Evolutionary conservation across 2,888 invertebrate genomes (phyloP).

Genomic region (Seladonia tumulorum): DNA sequence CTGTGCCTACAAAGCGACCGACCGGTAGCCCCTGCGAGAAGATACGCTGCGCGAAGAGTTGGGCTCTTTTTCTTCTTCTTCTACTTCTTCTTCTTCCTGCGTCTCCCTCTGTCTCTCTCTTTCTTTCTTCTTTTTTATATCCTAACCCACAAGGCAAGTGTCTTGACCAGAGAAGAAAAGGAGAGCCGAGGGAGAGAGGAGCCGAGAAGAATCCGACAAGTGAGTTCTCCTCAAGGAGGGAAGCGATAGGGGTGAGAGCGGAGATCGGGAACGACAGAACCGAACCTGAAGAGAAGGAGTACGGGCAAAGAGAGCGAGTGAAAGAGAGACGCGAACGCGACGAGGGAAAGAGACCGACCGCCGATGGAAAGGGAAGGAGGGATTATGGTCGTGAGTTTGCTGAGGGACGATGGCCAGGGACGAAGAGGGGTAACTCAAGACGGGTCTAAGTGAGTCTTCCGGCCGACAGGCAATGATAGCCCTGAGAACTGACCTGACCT

Average conservation of each 20-base stretch:
- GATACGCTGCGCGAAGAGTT: conserved; percentile 15
- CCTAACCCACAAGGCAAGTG: conserved; percentile 60
- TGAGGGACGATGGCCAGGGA: conserved; percentile 71
- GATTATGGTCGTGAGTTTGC: conserved; percentile 73
- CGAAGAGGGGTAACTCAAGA: conserved; percentile 83
- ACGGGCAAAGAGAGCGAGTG: conserved; percentile 31
- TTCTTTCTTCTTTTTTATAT: background rate
- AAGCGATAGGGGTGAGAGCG: conserved; percentile 56
- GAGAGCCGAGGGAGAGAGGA: conserved; percentile 43
- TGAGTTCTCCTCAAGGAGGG: conserved; percentile 59
- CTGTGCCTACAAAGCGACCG: conserved; percentile 32
- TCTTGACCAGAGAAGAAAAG: conserved; percentile 58
- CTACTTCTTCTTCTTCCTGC: background rate
- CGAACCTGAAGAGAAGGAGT: conserved; percentile 42
- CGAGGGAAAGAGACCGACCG: conserved; percentile 47
- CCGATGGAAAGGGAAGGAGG: conserved; percentile 65
- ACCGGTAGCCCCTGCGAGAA: conserved; percentile 15
- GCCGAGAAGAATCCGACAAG: conserved; percentile 59
- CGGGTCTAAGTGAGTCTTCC: conserved; percentile 85
- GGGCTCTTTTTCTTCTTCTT: conserved; percentile 11
- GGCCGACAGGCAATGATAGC: conserved; percentile 84
- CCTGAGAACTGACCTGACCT: conserved; percentile 84
- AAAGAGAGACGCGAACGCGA: conserved; percentile 42
- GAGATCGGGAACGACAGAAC: conserved; percentile 48
- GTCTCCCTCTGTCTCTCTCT: background rate